Conservation (phyloP, 2,113 vertebrate genomes). For the Nyctibius bracteatus region DNA sequence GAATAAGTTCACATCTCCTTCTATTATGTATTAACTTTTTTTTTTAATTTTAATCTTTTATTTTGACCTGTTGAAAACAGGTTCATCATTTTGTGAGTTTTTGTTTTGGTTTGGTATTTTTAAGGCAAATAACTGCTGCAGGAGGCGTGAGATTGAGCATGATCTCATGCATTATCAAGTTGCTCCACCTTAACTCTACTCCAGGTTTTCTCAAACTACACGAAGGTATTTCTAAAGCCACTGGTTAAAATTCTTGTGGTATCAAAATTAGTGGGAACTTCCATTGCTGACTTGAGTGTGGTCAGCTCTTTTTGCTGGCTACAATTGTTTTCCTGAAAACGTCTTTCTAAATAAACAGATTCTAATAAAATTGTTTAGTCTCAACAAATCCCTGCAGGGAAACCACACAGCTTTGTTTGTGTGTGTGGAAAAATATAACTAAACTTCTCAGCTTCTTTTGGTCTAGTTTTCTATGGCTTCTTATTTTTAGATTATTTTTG, state of each 20-base stretch:
- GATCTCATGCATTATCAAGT: background rate
- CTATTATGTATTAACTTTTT: background rate
- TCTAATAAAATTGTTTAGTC: background rate
- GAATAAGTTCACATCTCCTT: background rate
- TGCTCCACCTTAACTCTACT: background rate
- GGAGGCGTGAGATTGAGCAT: background rate
- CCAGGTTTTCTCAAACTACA: background rate
- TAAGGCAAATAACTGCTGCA: background rate
- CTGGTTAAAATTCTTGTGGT: background rate
- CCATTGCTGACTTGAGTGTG: background rate
- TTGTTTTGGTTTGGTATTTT: background rate
- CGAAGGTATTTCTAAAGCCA: background rate
- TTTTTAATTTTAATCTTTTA: background rate
- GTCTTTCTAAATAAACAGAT: background rate
- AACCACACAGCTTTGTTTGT: background rate
- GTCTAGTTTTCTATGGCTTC: background rate
- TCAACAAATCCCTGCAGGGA: background rate
- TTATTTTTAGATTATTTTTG: background rate
- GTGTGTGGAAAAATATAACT: background rate
- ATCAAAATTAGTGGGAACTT: background rate
- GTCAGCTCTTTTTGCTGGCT: background rate
- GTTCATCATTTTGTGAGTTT: background rate
- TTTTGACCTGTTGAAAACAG: background rate
- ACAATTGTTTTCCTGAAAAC: background rate
- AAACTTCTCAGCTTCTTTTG: background rate